Percentiles rank a stretch among this genome's conserved stretches.
These are phyloP conservation scores for Diarsia rubi DNA, from an alignment of 2,888 invertebrate species.

Conservation along the genomic window DNA sequence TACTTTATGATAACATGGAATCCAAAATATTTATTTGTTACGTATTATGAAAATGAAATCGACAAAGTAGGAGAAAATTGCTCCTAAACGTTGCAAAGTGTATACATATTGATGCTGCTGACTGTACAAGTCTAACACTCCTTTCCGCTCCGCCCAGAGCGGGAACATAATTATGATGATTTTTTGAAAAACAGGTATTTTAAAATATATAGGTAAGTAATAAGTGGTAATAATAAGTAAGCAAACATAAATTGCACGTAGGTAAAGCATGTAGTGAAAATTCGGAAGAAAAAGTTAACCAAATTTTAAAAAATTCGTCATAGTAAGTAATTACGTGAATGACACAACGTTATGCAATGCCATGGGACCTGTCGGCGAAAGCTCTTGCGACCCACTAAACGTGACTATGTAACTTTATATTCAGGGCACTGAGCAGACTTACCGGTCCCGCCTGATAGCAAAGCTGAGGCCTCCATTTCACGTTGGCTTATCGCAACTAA, in stretches of 20 bases:
- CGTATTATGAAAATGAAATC: too few species aligned
- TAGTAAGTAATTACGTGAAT: constrained; percentile 52
- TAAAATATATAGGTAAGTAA: too few species aligned
- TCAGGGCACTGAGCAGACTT: constrained; percentile 31
- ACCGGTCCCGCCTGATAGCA: constrained; percentile 1
- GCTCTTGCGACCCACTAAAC: constrained; percentile 47
- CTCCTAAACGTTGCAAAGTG: too few species aligned
- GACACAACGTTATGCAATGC: constrained; percentile 42
- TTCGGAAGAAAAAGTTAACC: constrained; percentile 32
- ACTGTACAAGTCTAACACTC: too few species aligned
- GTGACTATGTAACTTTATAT: constrained; percentile 33
- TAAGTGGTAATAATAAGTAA: too few species aligned
- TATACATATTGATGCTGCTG: too few species aligned
- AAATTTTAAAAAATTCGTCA: constrained; percentile 41
- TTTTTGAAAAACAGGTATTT: too few species aligned
- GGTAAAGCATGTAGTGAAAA: constrained; percentile 4
- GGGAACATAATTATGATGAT: too few species aligned
- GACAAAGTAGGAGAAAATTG: too few species aligned
- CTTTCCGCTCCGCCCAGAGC: too few species aligned
- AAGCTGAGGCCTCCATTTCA: constrained; percentile 5
- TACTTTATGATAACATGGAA: too few species aligned
- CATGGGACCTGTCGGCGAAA: constrained; percentile 36
- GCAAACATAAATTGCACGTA: background rate
- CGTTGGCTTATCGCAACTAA: background rate
- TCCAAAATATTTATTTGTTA: too few species aligned